These are phyloP conservation scores for Chloroclystis v-ata DNA, from an alignment of 2,888 invertebrate genomes.

Conservation along the genomic window DNA sequence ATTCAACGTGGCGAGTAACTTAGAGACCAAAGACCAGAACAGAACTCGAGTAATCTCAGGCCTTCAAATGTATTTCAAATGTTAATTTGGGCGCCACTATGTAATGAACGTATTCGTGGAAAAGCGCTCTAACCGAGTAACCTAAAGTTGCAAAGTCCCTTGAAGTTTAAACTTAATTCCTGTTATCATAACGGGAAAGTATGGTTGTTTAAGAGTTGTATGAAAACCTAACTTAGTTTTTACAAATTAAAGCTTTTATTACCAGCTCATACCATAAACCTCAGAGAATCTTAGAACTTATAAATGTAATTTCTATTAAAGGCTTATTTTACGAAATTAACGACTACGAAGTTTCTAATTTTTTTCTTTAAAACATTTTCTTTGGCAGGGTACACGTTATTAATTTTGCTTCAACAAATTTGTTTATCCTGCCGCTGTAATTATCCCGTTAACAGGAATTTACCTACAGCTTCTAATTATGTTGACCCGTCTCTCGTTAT, in stretches of 20 bases:
- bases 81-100: too few relatives aligned
- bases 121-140: too few relatives aligned
- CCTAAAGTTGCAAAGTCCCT: too few relatives aligned
- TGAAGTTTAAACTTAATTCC: too few relatives aligned
- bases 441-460: background rate
- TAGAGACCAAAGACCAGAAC: too few relatives aligned
- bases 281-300: background rate
- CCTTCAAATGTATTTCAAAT: too few relatives aligned
- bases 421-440: slow-evolving; percentile 2
- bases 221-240: background rate
- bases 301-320: slow-evolving; percentile 3
- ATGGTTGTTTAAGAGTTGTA: too few relatives aligned
- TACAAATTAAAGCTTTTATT: background rate
- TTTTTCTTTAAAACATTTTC: slow-evolving; percentile 2
- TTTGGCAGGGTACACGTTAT: slow-evolving; percentile 2
- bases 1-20: too few relatives aligned
- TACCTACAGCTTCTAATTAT: slow-evolving; percentile 7
- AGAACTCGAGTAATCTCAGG: too few relatives aligned
- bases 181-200: too few relatives aligned
- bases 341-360: background rate
- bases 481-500: slow-evolving; percentile 9
- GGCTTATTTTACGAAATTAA: slow-evolving; percentile 1
- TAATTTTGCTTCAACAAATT: slow-evolving; percentile 2
- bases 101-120: too few relatives aligned
- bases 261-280: background rate